Conservation (phyloP, 2,113 vertebrate species). For the Gorsachius goisagi region DNA sequence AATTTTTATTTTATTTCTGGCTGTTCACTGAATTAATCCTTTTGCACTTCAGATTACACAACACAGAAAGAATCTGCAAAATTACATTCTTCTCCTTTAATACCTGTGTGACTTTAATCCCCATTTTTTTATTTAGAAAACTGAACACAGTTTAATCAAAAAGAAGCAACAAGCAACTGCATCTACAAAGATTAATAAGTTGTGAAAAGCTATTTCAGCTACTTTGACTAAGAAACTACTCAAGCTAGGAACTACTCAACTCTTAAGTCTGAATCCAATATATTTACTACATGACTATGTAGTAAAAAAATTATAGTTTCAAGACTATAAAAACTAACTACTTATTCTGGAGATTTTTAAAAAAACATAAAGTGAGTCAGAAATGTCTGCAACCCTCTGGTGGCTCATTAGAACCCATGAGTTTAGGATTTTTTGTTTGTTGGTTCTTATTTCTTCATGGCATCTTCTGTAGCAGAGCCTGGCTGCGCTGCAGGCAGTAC, state of each 20-base stretch:
- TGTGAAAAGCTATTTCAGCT: background rate
- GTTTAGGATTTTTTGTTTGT: background rate
- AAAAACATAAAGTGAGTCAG: background rate
- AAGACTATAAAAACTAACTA: background rate
- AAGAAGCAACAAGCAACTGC: background rate
- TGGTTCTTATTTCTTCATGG: background rate
- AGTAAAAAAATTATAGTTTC: too few species aligned
- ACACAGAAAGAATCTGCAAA: background rate
- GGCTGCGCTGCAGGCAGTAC: background rate
- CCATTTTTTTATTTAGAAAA: conserved; percentile 7
- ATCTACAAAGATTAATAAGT: background rate
- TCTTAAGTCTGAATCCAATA: background rate
- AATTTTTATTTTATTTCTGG: conserved; percentile 6
- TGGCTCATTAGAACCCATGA: background rate
- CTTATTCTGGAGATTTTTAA: background rate
- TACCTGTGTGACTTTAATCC: background rate
- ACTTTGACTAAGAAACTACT: background rate
- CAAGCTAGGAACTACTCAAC: background rate
- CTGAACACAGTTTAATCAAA: conserved; percentile 4
- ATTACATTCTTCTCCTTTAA: background rate
- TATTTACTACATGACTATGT: background rate
- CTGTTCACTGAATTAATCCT: background rate
- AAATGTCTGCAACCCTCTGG: background rate
- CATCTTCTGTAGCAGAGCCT: background rate
- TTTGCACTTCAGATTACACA: background rate